Evolutionary conservation across 2,888 invertebrate species (phyloP), one percentile per base, ranked within the genome.

Genomic region (Macrophya alboannulata): DNA sequence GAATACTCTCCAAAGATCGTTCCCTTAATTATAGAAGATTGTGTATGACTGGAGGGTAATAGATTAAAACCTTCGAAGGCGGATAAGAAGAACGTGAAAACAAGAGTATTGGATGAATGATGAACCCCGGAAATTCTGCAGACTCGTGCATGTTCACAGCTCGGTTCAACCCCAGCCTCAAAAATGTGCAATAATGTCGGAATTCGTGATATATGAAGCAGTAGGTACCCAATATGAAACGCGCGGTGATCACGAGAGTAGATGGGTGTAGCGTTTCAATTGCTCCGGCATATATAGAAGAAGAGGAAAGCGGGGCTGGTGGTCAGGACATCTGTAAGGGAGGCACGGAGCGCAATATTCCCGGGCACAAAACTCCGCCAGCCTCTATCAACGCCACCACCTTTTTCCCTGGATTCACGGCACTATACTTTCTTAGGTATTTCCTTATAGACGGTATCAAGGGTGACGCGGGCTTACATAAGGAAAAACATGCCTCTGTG

Each of bases 281-380:
- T 85, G 85, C 85, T 82, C 85, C 6, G 17, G 85, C 40, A 62
- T 51, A 37, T 9, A 31, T n/a, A 68, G n/a, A 25, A 48, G 76
- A 77, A 31, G 55, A n/a, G 55, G 37, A 77, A 77, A 77, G 31
- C 55, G 77, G 59, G 59, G 31, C 55, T 81, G 65, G 51, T 85
- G 25, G 40, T 79, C 62, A 86, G 84, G 86, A 88, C 87, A 89
- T 89, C 87, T 86, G 88, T 87, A 87, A 87, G 81, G 85, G 86
- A 84, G 86, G 86, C 87, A 87, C 88, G 86, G 85, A 88, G 86
- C 87, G 88, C 88, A 89, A 90, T 90, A 90, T 89, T 87, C 86
- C 85, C 85, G 84, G 79, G 85, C 86, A 87, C 85, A 88, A 89
- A 88, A 88, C 87, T 87, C 86, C 85, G 2, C 85, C 86, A 84